Conservation (phyloP, 1,140 invertebrate species). For the Leptoteleia sp. region DNA sequence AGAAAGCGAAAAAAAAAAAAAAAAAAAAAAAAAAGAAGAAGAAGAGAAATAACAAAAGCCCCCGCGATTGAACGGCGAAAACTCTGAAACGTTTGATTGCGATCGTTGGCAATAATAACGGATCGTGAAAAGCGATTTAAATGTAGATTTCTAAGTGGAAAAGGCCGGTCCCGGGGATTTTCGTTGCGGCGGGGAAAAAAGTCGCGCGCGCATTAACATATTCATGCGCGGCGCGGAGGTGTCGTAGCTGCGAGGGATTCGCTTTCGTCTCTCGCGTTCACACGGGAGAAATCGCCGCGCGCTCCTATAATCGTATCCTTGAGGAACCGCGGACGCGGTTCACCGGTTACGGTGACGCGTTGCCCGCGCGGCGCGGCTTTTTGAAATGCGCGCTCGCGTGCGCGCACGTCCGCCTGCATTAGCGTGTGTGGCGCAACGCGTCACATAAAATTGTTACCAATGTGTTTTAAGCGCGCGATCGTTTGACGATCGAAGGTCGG, state of each 20-base stretch:
- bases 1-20: too few species aligned
- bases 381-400: not conserved
- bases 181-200: too few species aligned
- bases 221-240: conserved; percentile 48
- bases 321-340: conserved; percentile 71
- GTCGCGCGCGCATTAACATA: conserved; percentile 41
- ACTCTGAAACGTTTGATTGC: too few species aligned
- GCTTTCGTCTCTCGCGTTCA: conserved; percentile 74
- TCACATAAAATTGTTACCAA: conserved; percentile 28
- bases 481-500: conserved; percentile 43
- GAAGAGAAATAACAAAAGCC: too few species aligned
- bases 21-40: too few species aligned
- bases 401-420: conserved; percentile 1
- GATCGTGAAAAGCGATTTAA: too few species aligned
- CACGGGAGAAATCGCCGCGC: conserved; percentile 68
- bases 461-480: conserved; percentile 31
- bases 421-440: conserved; percentile 13
- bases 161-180: too few species aligned
- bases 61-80: too few species aligned
- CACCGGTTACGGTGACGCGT: conserved; percentile 64
- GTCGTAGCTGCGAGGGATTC: conserved; percentile 70
- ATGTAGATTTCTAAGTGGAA: too few species aligned
- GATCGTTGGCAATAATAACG: too few species aligned
- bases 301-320: conserved; percentile 73
- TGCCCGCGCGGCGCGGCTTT: not conserved